phyloP scores from a whole-genome alignment of 2,113 vertebrate genomes.

The Litocranius walleri region DNA sequence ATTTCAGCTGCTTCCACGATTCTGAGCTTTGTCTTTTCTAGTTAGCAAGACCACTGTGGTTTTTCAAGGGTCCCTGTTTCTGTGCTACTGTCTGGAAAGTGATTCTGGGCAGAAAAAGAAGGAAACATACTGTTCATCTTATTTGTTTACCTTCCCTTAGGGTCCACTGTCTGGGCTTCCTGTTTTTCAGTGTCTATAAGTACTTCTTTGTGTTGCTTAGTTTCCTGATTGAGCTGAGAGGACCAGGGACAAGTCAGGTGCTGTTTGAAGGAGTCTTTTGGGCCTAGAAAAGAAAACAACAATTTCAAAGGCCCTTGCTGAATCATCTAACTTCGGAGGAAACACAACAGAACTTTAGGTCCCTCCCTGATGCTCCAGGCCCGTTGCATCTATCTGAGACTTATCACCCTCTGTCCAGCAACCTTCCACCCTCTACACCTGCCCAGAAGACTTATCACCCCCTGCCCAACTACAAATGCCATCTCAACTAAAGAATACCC shows the following conservation, averaged over 20 bases:
- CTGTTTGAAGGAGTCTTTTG: neutral
- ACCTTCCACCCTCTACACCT: too few species aligned
- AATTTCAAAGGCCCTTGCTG: too few species aligned
- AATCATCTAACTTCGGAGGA: too few species aligned
- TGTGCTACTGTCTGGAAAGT: neutral
- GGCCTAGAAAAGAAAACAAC: too few species aligned
- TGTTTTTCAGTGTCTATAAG: neutral
- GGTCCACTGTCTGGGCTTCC: neutral
- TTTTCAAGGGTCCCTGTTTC: neutral
- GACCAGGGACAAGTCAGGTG: neutral
- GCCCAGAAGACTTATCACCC: too few species aligned
- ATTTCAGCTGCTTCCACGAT: neutral
- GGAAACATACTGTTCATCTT: neutral
- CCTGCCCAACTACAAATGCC: too few species aligned
- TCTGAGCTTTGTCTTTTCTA: neutral
- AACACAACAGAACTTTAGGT: too few species aligned
- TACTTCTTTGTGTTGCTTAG: neutral
- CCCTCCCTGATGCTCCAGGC: too few species aligned
- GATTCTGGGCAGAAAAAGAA: neutral
- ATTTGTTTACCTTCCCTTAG: neutral
- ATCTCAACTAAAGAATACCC: too few species aligned
- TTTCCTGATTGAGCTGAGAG: neutral
- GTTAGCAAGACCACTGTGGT: neutral
- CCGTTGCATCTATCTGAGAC: too few species aligned
- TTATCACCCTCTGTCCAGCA: too few species aligned